Conservation (phyloP, 2,888 invertebrate genomes). For the Chelonus formosanus region DNA sequence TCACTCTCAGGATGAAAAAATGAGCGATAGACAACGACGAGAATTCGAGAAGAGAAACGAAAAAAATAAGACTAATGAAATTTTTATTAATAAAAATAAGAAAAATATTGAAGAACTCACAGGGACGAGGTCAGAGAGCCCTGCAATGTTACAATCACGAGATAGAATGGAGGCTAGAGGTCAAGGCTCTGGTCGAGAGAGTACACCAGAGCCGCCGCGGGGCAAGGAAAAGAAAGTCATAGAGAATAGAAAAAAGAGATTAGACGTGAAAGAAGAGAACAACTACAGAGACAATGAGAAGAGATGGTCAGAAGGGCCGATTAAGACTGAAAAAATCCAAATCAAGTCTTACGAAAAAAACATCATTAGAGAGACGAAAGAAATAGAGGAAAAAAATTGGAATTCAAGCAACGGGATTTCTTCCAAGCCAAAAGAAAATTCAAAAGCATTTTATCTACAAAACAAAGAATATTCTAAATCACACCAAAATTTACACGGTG, state of each 20-base stretch:
- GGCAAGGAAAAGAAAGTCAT: slow-evolving; percentile 46
- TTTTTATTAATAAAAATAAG: slow-evolving; percentile 23
- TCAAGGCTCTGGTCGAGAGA: slow-evolving; percentile 73
- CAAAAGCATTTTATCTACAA: slow-evolving; percentile 76
- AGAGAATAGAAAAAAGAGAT: slow-evolving; percentile 46
- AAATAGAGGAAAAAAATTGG: slow-evolving; percentile 46
- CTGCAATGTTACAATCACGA: slow-evolving; percentile 36
- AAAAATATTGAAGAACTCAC: slow-evolving; percentile 37
- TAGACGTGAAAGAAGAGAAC: slow-evolving; percentile 36
- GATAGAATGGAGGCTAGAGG: slow-evolving; percentile 60
- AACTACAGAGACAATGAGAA: slow-evolving; percentile 38
- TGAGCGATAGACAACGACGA: slow-evolving; percentile 39
- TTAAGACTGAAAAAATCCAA: slow-evolving; percentile 40
- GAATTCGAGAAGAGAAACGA: slow-evolving; percentile 39
- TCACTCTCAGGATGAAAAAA: slow-evolving; percentile 38
- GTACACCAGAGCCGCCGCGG: slow-evolving; percentile 68
- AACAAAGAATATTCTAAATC: slow-evolving; percentile 41
- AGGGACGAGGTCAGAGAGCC: slow-evolving; percentile 45
- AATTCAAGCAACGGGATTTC: slow-evolving; percentile 47
- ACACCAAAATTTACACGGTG: slow-evolving; percentile 39
- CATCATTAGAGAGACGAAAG: slow-evolving; percentile 34
- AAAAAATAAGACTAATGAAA: slow-evolving; percentile 32
- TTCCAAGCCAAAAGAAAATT: slow-evolving; percentile 54
- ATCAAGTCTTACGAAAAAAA: slow-evolving; percentile 42
- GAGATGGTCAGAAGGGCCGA: slow-evolving; percentile 41